Evolutionary conservation across 1,140 invertebrate species (phyloP), one percentile per base, ranked within the genome.

Genomic region (Zaprionus capensis): DNA sequence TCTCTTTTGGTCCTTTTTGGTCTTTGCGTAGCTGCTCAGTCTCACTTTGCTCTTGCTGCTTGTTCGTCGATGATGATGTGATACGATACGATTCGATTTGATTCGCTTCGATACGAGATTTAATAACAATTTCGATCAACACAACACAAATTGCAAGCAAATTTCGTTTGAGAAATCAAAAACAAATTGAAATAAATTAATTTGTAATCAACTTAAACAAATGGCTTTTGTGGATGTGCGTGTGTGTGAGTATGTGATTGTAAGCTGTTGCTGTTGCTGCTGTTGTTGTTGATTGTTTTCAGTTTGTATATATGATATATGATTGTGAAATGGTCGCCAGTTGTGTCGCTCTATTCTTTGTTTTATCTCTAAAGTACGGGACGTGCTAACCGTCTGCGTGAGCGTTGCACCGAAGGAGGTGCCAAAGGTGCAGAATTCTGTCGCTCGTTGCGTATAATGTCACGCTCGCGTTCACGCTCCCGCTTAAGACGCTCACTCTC

Each of bases 331-430:
- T 78, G 67, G 41, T 74, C 53, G 66, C 70, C 63, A 61, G 65
- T 57, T 67, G 65, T 53, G 15, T 20, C 20, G 17, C 15, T 26
- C 12, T 61, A 15, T 15, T 53, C 14, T 64, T 5, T 64, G 12
- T 31, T 15, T 58, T 58, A 28, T 72, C 69, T 70, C 75, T 88
- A 87, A 62, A 76, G 76, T 77, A 71, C 69, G 53, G 76, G 64
- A 46, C 82, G 83, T 77, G 80, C 82, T 86, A 86, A 86, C 82
- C 82, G 85, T 84, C 81, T 88, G 71, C 83, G 83, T 78, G 69
- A 71, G 26, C 76, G 65, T 46, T 64, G 71, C 34, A 14, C 31
- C 66, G 61, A 24, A 22, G 65, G 71, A 41, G 69, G 44, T 24
- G 74, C 64, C 67, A 76, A 78, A 24, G 61, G 66, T 36, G 53